Base-by-base conservation (phyloP, 1,140 invertebrate species). In the Drosophila saltans region DNA sequence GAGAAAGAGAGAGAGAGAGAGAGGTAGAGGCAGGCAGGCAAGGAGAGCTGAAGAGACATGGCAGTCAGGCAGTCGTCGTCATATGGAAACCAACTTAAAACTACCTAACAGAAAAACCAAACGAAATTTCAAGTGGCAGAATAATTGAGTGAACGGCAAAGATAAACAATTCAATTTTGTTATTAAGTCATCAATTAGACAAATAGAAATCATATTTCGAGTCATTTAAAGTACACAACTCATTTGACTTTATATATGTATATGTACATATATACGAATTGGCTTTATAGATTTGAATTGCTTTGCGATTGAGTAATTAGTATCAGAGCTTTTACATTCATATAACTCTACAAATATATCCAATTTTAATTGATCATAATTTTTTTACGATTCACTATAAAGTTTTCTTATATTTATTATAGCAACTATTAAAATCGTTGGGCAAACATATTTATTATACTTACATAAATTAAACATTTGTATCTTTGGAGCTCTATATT, bases 181-280 rank as follows among this genome's bases (percentile, higher is more conserved):
- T 89, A 89, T 89, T 89, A 89, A 89, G 84, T 84, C 84, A 89
- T 89, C 84, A 89, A 90, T 89, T 89, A 89, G 74, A 52, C 64
- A 43, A 69, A 43, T 48, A 71, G 59, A 73, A 60, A 75, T 72
- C 55, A 57, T 62, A 68, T 57, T 39, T 59, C 40, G 26, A 59
- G 57, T 41, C 16, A 33, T 55, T 11, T 66, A 40, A n/a, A 26
- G 40, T 28, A 28, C 16, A 16, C 16, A n/a, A 56, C 61, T 56
- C 41, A 75, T 58, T 52, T 33, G 64, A 28, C 30, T 30, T 33
- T 9, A 7, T 24, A 16, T 16, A 16, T 16, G 16, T 16, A 16
- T 0, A 16, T n/a, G n/a, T 16, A 40, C 21, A 61, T 26, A 24
- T 26, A 62, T 62, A 24, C 41, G 21, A 26, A 24, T 52, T 52